These are phyloP conservation scores for Campoletis raptor DNA, from an alignment of 2,888 invertebrate species.

Conservation along the genomic window DNA sequence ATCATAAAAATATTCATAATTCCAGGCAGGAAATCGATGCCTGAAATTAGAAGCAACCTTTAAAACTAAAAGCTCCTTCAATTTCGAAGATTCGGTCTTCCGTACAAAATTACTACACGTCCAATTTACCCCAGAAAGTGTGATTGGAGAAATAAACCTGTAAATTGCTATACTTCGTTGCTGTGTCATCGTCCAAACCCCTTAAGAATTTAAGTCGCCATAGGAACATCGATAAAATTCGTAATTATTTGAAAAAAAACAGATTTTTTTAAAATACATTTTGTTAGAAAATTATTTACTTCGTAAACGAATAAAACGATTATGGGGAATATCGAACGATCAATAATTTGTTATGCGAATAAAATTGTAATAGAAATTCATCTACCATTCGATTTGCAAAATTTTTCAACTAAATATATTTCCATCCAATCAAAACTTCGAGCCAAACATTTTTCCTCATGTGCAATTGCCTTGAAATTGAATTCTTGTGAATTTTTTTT, in stretches of 20 bases:
- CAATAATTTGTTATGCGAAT: neutral
- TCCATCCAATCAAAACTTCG: too few relatives aligned
- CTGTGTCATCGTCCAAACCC: neutral
- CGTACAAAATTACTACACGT: conserved; percentile 26
- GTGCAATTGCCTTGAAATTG: too few relatives aligned
- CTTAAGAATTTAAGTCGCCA: neutral
- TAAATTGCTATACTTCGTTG: neutral
- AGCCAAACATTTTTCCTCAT: too few relatives aligned
- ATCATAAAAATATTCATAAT: conserved; percentile 20
- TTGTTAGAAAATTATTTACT: neutral
- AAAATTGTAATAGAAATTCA: neutral
- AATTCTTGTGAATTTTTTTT: too few relatives aligned
- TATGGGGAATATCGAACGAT: neutral
- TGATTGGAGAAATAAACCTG: neutral
- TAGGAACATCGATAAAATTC: neutral
- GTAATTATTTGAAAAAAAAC: neutral
- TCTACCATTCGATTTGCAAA: neutral
- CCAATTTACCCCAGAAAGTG: conserved; percentile 13
- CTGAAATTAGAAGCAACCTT: neutral
- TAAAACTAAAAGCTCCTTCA: conserved; percentile 5
- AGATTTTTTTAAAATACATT: neutral
- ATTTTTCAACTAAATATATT: neutral
- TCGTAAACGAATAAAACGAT: neutral
- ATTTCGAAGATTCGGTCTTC: conserved; percentile 2
- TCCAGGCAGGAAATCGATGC: conserved; percentile 3